Evolutionary conservation across 2,888 invertebrate genomes (phyloP), one percentile per base, ranked within the genome.

Genomic region (Drosophila kokeensis): DNA sequence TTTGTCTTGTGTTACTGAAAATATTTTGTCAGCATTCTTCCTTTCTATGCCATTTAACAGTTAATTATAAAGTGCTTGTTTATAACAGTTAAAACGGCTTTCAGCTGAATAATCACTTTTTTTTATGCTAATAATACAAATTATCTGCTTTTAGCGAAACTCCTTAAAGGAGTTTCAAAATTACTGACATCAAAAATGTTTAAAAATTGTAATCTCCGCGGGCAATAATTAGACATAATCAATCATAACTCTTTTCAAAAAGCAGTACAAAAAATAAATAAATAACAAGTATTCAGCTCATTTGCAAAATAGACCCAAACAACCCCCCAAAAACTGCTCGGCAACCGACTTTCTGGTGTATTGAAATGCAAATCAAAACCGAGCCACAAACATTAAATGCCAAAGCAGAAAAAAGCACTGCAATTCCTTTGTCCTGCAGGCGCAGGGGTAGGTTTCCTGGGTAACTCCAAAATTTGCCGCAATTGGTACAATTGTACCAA

Each of bases 311-410:
- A 2, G 2, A 1, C 2, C 29, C 8, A 13, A 76, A 45, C 82
- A 74, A 79, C 73, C 72, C 84, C 42, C 42, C 54, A 68, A 52
- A 60, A 49, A n/a, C 55, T 53, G 62, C 63, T 40, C 40, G 29
- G 62, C 68, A 70, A 78, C 78, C 67, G 57, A 65, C n/a, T 48
- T 2, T 36, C 13, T 30, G 67, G 52, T 72, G 40, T 69, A 79
- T 81, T 81, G 55, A 81, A 86, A 76, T 81, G 76, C 68, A 70
- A 71, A 57, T 60, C 40, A 62, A 69, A 72, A 70, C 52, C 57
- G 45, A 64, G 42, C 38, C 45, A 24, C 45, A 57, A 73, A 50
- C 42, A 48, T 38, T 24, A 76, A 83, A 83, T 83, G 53, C 68
- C 73, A 69, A 71, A 81, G 34, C 63, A 69, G 21, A 10, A 24